A percentile compares a stretch with the other conserved stretches of the same genome.
Conservation (phyloP, 2,888 invertebrate species). For the Macropis europaea region DNA sequence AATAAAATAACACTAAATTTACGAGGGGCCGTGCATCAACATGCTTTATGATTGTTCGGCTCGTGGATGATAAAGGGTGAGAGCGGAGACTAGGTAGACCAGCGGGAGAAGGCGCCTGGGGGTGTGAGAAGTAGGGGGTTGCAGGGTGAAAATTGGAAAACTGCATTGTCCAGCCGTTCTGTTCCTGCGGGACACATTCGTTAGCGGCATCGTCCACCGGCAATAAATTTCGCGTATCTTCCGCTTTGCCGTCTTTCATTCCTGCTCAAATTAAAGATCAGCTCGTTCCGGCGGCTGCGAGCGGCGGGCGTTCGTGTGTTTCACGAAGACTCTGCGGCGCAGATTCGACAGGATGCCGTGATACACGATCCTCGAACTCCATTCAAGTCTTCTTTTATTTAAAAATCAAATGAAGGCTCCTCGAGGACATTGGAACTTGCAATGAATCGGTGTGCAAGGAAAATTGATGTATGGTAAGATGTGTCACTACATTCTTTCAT, state of each 20-base stretch:
- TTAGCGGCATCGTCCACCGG: conserved; percentile 54
- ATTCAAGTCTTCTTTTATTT: too few relatives aligned
- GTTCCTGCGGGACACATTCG: conserved; percentile 61
- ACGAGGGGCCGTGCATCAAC: conserved; percentile 69
- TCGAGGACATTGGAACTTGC: too few relatives aligned
- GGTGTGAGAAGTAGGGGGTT: conserved; percentile 26
- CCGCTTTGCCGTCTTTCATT: conserved; percentile 45
- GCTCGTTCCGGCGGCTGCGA: conserved; percentile 5
- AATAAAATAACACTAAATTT: conserved; percentile 71
- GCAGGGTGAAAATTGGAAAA: conserved; percentile 72
- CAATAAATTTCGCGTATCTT: conserved; percentile 60
- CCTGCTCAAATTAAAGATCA: conserved; percentile 59
- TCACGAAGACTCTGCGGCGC: too few relatives aligned
- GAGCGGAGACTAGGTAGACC: conserved; percentile 41
- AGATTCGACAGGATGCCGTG: too few relatives aligned
- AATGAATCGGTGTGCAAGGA: too few relatives aligned
- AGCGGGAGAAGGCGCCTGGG: conserved; percentile 36
- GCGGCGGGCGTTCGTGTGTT: too few relatives aligned
- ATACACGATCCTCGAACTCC: too few relatives aligned
- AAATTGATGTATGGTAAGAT: too few relatives aligned
- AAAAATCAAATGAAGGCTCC: too few relatives aligned
- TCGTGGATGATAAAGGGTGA: conserved; percentile 58
- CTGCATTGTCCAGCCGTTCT: conserved; percentile 68
- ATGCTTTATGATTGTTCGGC: conserved; percentile 72
- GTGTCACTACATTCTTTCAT: too few relatives aligned